Percentiles rank a stretch among this genome's conserved stretches.
phyloP scores from a whole-genome alignment of 92 coral and sea anemone species.

The Virgularia gustaviana region DNA sequence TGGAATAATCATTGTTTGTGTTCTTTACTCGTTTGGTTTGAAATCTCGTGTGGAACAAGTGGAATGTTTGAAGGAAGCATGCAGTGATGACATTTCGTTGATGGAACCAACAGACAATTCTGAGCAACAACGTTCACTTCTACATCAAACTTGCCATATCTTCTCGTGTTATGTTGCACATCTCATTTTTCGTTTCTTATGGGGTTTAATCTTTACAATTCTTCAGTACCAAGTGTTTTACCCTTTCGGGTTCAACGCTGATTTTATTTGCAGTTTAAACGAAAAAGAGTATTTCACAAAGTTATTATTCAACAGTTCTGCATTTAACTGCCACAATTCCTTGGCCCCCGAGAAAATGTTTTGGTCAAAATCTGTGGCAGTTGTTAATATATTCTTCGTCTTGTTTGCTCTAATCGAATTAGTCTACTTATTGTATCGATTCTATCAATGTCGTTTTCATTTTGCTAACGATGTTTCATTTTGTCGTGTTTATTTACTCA shows the following conservation, averaged over 20 bases:
- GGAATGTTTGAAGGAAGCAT: neutral
- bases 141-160: slow-evolving; percentile 44
- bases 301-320: neutral
- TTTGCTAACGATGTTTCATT: too few species aligned
- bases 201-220: slow-evolving; percentile 30
- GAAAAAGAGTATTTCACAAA: neutral
- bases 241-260: slow-evolving; percentile 32
- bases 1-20: slow-evolving; percentile 12
- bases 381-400: slow-evolving; percentile 4
- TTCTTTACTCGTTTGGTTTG: slow-evolving; percentile 34
- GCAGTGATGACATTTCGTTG: neutral
- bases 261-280: slow-evolving; percentile 30
- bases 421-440: too few species aligned
- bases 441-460: too few species aligned
- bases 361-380: neutral
- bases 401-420: too few species aligned
- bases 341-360: slow-evolving; percentile 44
- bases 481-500: too few species aligned
- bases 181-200: slow-evolving; percentile 30
- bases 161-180: slow-evolving; percentile 39
- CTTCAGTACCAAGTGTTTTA: slow-evolving; percentile 24
- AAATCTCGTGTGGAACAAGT: slow-evolving; percentile 54
- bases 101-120: slow-evolving; percentile 3
- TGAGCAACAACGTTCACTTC: slow-evolving; percentile 44
- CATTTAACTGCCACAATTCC: slow-evolving; percentile 44